Base-by-base conservation (phyloP, 2,888 invertebrate genomes). In the Mythimna ferrago region DNA sequence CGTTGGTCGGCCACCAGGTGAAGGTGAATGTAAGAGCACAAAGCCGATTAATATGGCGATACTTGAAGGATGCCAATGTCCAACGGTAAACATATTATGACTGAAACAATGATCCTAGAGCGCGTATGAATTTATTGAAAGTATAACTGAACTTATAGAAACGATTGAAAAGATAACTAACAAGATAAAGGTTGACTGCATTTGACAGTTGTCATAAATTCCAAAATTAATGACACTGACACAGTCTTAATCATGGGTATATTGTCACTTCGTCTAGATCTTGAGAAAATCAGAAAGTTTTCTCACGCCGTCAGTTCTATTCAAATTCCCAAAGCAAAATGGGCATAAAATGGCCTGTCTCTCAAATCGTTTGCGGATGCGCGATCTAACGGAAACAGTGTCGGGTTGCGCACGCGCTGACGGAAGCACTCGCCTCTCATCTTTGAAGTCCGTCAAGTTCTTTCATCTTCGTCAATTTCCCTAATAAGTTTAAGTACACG, bases 351-450 rank as follows among this genome's bases (percentile, higher is more conserved):
- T 70, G 64, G 60, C 58, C 58, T 11, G 4, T 44, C 48, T 41
- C 16, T 32, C 14, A 53, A 63, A 73, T 57, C 64, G 16, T 68
- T 71, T 48, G 68, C 73, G 66, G 72, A 73, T 67, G 64, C 53
- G 38, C 69, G 80, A 83, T 78, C 63, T 79, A 81, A 74, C 83
- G 87, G 88, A 87, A 83, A 73, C 63, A 71, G 85, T 78, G 71
- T 87, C 76, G 64, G 56, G 71, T 86, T 85, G 75, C 86, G 71
- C 64, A 0, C 1, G 56, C 68, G 78, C 60, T 63, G 61, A 66
- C 70, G 71, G 85, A 85, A 76, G 61, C 81, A 83, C 75, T 83
- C 70, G 70, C 71, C 53, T 58, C 71, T 41, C 67, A 51, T 57
- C 62, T 84, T 83, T 83, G 83, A 78, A 85, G 76, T 76, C 57